Evolutionary conservation across 2,797 vertebrate species (phyloP).

Genomic region (Remorina albescens): DNA sequence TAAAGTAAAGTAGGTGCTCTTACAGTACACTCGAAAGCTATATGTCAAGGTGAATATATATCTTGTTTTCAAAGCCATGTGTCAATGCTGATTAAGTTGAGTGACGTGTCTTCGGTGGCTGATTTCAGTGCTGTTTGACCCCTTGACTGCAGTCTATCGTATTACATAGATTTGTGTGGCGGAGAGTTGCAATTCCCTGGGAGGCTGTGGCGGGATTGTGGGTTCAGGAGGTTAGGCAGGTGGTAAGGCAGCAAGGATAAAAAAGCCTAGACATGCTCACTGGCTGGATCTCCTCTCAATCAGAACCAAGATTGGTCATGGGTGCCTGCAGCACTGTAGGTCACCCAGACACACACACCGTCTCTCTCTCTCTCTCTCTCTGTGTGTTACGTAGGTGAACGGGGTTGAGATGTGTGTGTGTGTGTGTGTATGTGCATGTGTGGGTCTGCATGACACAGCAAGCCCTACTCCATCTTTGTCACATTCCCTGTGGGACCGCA

Average conservation of each 20-base stretch:
- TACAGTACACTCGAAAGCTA: background rate
- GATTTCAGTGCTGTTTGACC: conserved; percentile 38
- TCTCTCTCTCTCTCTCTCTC: background rate
- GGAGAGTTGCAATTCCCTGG: conserved; percentile 52
- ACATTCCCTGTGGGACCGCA: conserved; percentile 68
- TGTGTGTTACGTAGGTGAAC: conserved; percentile 1
- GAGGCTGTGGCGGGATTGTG: conserved; percentile 48
- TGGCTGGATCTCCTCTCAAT: conserved; percentile 66
- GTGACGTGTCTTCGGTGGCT: conserved; percentile 5
- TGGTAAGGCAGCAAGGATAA: conserved; percentile 72
- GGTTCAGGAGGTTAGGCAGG: conserved; percentile 66
- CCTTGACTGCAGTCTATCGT: conserved; percentile 43
- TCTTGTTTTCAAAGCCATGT: background rate
- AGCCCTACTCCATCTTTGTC: conserved; percentile 73
- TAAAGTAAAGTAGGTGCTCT: conserved; percentile 8
- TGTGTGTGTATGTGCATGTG: conserved; percentile 5
- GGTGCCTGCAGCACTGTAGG: conserved; percentile 54
- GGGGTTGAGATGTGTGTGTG: conserved; percentile 10
- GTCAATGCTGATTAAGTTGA: background rate
- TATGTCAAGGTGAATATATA: background rate
- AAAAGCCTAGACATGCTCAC: conserved; percentile 66
- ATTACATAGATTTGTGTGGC: conserved; percentile 57
- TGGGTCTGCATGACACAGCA: conserved; percentile 11
- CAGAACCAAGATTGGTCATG: conserved; percentile 65
- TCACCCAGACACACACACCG: conserved; percentile 27